Percentiles rank a stretch among this genome's conserved stretches.
Conservation (phyloP, 1,140 invertebrate species). For the Sarcophaga bullata region DNA sequence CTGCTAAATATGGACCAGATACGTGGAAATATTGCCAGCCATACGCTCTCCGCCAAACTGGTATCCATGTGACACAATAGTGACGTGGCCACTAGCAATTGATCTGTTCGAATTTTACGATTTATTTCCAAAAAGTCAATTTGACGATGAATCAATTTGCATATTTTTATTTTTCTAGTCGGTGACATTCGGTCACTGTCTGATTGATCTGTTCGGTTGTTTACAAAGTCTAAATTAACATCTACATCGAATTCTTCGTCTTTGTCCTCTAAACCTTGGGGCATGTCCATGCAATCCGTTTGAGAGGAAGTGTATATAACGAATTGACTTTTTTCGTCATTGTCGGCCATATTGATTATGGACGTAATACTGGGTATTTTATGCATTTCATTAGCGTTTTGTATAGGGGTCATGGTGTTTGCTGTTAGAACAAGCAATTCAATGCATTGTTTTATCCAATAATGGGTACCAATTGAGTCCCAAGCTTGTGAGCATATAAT, state of each 20-base stretch:
- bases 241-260: conserved; percentile 80
- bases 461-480: conserved; percentile 95
- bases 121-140: conserved; percentile 85
- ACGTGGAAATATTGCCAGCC: conserved; percentile 89
- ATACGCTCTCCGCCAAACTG: conserved; percentile 85
- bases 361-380: conserved; percentile 84
- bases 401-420: conserved; percentile 75
- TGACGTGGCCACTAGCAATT: conserved; percentile 82
- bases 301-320: conserved; percentile 77
- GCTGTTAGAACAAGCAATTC: conserved; percentile 86
- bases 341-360: conserved; percentile 81
- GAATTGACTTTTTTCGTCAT: conserved; percentile 80
- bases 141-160: conserved; percentile 79
- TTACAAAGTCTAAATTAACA: conserved; percentile 68
- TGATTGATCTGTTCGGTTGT: conserved; percentile 66
- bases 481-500: conserved; percentile 96
- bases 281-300: conserved; percentile 73
- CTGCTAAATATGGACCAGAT: conserved; percentile 90
- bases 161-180: conserved; percentile 70
- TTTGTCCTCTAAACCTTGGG: conserved; percentile 67
- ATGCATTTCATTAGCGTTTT: conserved; percentile 80
- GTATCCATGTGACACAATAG: conserved; percentile 96
- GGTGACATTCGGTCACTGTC: conserved; percentile 68
- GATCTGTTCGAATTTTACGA: conserved; percentile 80
- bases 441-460: conserved; percentile 98